Percentiles rank a stretch among this genome's conserved stretches.
Evolutionary conservation across 1,140 invertebrate species (phyloP).

Genomic region (Eriosoma lanigerum): DNA sequence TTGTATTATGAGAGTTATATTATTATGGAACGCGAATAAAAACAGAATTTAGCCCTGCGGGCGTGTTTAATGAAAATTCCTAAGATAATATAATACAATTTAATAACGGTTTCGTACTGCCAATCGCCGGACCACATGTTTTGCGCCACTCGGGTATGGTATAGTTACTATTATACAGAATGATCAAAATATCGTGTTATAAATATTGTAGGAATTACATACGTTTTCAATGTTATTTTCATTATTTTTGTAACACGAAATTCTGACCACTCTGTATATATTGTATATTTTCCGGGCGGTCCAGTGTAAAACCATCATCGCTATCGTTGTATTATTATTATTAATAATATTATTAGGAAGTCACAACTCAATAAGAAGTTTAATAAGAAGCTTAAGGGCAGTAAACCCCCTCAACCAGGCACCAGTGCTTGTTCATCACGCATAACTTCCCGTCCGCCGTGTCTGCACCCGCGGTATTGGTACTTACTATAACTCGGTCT

Average conservation of each 20-base stretch:
- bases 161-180: too few relatives aligned
- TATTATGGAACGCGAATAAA: conserved; percentile 24
- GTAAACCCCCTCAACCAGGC: neutral
- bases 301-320: conserved; percentile 11
- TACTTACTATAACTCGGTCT: neutral
- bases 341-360: too few relatives aligned
- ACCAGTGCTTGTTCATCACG: too few relatives aligned
- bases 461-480: neutral
- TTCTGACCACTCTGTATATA: too few relatives aligned
- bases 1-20: too few relatives aligned
- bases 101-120: conserved; percentile 15
- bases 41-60: neutral
- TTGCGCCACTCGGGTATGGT: neutral
- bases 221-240: too few relatives aligned
- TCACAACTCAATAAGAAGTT: too few relatives aligned
- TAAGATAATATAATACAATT: conserved; percentile 17
- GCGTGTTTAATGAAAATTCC: conserved; percentile 39
- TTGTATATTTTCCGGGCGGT: conserved; percentile 6
- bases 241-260: too few relatives aligned
- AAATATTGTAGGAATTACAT: too few relatives aligned
- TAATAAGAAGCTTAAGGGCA: conserved; percentile 40
- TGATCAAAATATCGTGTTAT: too few relatives aligned
- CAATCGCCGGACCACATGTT: conserved; percentile 30
- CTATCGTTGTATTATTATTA: too few relatives aligned
- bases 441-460: neutral